Conservation (phyloP, 2,797 vertebrate species). For the Fringilla coelebs region DNA sequence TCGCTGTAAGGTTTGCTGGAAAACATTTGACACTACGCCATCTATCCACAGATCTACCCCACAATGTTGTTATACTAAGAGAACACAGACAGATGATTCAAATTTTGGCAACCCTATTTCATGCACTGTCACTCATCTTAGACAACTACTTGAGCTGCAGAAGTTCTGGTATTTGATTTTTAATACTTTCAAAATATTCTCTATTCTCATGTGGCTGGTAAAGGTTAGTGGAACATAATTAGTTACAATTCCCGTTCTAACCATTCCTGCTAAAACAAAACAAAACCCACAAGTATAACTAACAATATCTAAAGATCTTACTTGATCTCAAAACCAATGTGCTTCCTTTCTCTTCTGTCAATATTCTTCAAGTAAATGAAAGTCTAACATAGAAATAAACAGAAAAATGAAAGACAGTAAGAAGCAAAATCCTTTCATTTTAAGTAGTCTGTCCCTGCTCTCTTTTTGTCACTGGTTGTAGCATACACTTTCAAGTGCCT, state of each 20-base stretch:
- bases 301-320: neutral
- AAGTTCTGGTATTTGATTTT: neutral
- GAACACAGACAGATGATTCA: neutral
- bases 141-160: neutral
- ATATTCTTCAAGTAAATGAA: neutral
- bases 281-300: neutral
- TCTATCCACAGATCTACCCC: neutral
- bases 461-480: neutral
- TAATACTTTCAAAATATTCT: neutral
- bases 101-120: constrained; percentile 20
- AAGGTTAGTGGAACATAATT: neutral
- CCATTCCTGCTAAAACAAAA: neutral
- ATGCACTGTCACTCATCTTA: constrained; percentile 4
- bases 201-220: neutral
- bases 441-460: neutral
- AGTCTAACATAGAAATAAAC: neutral
- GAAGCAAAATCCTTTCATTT: neutral
- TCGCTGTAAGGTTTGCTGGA: neutral
- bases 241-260: neutral
- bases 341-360: neutral
- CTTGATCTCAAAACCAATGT: neutral
- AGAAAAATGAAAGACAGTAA: neutral
- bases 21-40: neutral
- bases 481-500: neutral
- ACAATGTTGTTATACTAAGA: neutral